These are phyloP conservation scores for Patella ulyssiponensis DNA, from an alignment of 2,888 invertebrate genomes.

Conservation along the genomic window DNA sequence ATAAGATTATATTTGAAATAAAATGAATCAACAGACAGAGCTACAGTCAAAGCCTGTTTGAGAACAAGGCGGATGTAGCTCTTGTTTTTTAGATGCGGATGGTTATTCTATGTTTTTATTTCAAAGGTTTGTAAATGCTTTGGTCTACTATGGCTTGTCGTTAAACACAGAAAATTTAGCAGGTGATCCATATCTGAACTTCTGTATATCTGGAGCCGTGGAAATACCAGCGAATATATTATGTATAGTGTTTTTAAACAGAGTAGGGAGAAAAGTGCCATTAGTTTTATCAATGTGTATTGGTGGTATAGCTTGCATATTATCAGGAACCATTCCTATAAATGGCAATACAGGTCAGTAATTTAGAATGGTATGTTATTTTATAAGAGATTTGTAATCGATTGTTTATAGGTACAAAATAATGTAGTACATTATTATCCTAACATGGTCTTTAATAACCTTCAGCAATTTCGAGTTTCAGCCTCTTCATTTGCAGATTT, in stretches of 20 bases:
- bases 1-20: no score
- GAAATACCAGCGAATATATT: constrained; percentile 52
- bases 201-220: constrained; percentile 54
- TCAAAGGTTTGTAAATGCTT: constrained; percentile 51
- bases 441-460: no score
- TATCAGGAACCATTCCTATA: constrained; percentile 31
- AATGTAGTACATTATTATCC: no score
- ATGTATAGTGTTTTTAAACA: constrained; percentile 47
- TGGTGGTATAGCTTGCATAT: constrained; percentile 72
- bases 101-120: background rate
- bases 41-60: no score
- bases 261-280: constrained; percentile 45
- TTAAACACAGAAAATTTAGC: constrained; percentile 54
- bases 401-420: no score
- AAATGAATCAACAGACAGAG: no score
- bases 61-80: no score
- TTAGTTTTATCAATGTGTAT: constrained; percentile 46
- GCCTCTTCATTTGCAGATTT: no score
- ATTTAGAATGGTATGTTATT: no score
- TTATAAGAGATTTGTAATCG: no score
- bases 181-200: constrained; percentile 57
- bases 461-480: no score
- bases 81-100: no score
- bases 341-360: constrained; percentile 7
- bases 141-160: constrained; percentile 58